Evolutionary conservation across 2,113 vertebrate genomes (phyloP), one percentile per base, ranked within the genome.

Genomic region (Eulemur macaco): DNA sequence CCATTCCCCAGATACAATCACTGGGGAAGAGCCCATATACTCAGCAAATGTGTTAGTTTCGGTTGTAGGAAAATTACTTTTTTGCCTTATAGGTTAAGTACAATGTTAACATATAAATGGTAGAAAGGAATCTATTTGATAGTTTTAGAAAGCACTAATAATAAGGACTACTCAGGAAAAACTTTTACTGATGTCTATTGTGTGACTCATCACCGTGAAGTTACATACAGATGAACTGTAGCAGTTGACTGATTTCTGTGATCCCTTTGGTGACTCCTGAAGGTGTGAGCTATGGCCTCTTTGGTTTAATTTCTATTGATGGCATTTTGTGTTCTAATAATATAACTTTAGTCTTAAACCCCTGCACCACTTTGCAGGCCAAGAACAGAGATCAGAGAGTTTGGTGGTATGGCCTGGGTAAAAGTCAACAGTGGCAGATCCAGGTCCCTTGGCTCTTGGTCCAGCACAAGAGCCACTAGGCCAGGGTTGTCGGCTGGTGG

Each of bases 71-170:
- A 71, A 95, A 76, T 34, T 58, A 31, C 3, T 3, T 94, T 86
- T 91, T 89, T 86, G 63, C 74, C 39, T 92, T 69, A 66, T 10
- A 37, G 54, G 66, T 88, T 81, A 84, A 95, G n/a, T 68, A 34
- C 3, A 11, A 50, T 83, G 23, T 83, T 45, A 29, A 34, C 73
- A 69, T 15, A 29, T 80, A 85, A 42, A 60, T 54, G 18, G 23
- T 39, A 68, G 39, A 60, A 73, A 96, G 56, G 34, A 63, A 39
- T 54, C 56, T 54, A 42, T 64, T 42, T 91, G 50, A 20, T 69
- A 29, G 13, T 71, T 94, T 78, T 86, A 58, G 94, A 85, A 85
- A 85, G 9, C n/a, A 23, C 20, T 64, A 23, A 39, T 42, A 69
- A 34, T 50, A 82, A 95, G 58, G 27, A 37, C 64, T 54, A 3